Conservation (phyloP, 2,797 vertebrate genomes). For the Mycteria americana region DNA sequence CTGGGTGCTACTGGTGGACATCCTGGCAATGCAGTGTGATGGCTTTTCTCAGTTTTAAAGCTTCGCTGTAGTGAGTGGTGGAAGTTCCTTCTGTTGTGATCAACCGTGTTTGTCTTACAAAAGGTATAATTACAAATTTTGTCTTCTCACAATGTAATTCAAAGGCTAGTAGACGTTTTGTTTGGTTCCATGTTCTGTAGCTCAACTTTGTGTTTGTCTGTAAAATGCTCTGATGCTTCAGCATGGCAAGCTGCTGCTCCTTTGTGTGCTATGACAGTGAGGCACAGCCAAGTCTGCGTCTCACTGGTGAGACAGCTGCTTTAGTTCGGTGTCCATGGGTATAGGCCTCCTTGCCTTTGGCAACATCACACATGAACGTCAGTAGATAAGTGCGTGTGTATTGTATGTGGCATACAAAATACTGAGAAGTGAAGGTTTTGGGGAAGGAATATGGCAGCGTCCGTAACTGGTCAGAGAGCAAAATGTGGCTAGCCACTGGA, state of each 20-base stretch:
- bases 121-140: background rate
- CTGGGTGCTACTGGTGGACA: background rate
- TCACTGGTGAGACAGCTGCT: background rate
- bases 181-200: background rate
- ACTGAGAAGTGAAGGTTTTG: background rate
- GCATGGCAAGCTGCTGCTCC: background rate
- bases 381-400: rapidly evolving
- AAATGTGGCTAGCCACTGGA: background rate
- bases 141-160: background rate
- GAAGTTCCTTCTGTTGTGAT: background rate
- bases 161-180: background rate
- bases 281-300: background rate
- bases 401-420: background rate
- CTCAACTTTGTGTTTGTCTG: background rate
- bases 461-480: background rate
- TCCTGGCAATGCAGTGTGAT: background rate
- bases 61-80: background rate
- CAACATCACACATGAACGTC: rapidly evolving
- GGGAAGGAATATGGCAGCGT: background rate
- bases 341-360: background rate
- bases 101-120: background rate
- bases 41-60: background rate
- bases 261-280: background rate
- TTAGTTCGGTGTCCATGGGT: rapidly evolving
- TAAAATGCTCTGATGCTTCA: background rate